Base-by-base conservation (phyloP, 92 coral and sea anemone genomes). In the Phenganax stokvisi region DNA sequence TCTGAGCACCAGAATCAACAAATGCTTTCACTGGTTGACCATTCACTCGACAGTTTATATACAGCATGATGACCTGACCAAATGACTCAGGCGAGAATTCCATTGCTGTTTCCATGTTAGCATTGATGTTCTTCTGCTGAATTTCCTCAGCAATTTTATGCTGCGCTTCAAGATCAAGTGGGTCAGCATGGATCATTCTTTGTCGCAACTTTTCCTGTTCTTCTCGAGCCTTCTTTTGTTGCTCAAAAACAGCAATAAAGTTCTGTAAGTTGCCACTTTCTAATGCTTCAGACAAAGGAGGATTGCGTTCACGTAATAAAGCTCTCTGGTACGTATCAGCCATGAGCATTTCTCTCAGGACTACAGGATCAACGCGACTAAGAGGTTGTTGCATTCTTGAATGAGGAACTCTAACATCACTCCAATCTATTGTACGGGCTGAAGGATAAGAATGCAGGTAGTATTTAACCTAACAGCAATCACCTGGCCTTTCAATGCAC, bases 1-100 rank as follows among this genome's bases (percentile, higher is more conserved):
- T 92, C 80, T 96, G 99, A 5, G 99, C 99, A 52, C 99, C 99
- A 7, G 99, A 96, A 74, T 96, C 99, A 27, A 96, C 96, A 87
- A 92, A 96, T 6, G 99, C 99, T 84, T 96, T 96, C 6, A 96
- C 99, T 25, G 93, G 97, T 62, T 90, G 90, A 3, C 99, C 99
- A 82, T 96, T 90, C 10, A 96, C 89, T 56, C 86, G 87, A 84
- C 97, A 92, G 81, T 96, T 92, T 52, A 92, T 96, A 69, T 92
- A 92, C 80, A 96, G 67, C 97, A 96, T 92, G 75, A 89, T 85
- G 17, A 96, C 99, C 64, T 90, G 87, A 25, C 93, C 99, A 87
- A 92, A 92, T 4, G 99, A 88, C 66, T 92, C 97, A 6, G 97
- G 98, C 16, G 99, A 90, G 62, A 90, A 92, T 53, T 96, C 99